phyloP scores from a whole-genome alignment of 2,888 invertebrate genomes.

The Leistus spinibarbis region DNA sequence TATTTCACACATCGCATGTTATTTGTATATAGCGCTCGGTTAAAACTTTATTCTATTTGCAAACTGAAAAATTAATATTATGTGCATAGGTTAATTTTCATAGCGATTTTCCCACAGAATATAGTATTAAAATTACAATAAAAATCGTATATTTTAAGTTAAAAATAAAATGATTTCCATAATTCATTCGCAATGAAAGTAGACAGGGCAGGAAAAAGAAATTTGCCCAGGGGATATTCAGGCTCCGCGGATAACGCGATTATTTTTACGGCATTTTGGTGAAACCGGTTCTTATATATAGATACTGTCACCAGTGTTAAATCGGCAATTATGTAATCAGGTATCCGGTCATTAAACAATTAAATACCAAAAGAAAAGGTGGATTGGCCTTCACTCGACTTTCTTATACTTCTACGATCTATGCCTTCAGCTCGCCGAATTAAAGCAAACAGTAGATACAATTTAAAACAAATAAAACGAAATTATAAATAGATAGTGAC shows the following conservation, averaged over 20 bases:
- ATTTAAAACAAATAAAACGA: not conserved
- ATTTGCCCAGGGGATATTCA: not conserved
- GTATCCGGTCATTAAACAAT: not conserved
- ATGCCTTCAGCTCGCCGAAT: too few species aligned
- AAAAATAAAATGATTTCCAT: not conserved
- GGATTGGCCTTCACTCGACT: too few species aligned
- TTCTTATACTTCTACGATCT: too few species aligned
- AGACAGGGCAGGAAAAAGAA: not conserved
- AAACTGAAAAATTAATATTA: too few species aligned
- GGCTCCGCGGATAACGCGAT: not conserved
- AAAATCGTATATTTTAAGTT: too few species aligned
- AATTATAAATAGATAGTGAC: not conserved
- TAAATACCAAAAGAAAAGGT: too few species aligned
- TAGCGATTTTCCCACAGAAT: too few species aligned
- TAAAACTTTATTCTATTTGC: too few species aligned
- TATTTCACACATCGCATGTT: too few species aligned
- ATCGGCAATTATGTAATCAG: not conserved
- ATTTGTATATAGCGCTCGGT: too few species aligned
- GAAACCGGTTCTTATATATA: not conserved
- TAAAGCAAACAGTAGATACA: not conserved
- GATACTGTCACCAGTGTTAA: not conserved
- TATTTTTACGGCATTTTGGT: not conserved
- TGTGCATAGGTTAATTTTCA: too few species aligned
- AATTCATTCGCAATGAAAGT: not conserved
- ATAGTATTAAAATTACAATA: too few species aligned